Base-by-base conservation (phyloP, 2,113 vertebrate genomes). In the Noturus placidus region DNA sequence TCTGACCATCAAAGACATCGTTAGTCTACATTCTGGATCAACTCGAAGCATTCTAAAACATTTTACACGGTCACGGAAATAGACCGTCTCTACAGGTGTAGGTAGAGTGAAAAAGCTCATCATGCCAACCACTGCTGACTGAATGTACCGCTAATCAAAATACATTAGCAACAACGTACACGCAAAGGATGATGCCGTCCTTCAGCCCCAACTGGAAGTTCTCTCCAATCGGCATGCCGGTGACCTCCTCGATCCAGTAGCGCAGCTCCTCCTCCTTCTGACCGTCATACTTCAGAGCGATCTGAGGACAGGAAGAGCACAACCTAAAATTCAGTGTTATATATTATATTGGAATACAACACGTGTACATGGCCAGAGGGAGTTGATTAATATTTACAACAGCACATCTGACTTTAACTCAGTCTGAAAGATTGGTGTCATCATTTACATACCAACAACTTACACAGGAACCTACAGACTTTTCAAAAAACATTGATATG, bases 221-320 rank as follows among this genome's bases (percentile, higher is more conserved):
- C 89, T 96, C 93, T 69, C 96, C 96, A 27, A 97, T 96, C 86
- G 95, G 96, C 95, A 96, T 93, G 82, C 96, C 96, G 9, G 97
- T 97, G 89, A 97, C 96, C 91, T 97, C 97, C 91, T 97, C 97
- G 90, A 97, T 97, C 97, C 97, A 97, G 63, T 94, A 93, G 72
- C 96, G 95, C 42, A 97, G 94, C 89, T 97, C 97, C 88, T 97
- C 96, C 91, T 97, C 97, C 86, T 96, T 94, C 90, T 96, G 96
- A 10, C 94, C 93, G 88, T 97, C 97, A 88, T 97, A 97, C 90
- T 97, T 97, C 92, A 96, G 94, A 79, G 96, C 96, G 77, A 97
- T 97, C 97, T 97, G 93, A 79, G 95, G 95, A 35, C 54, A 80
- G 1, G 2, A 65, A 25, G 14, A 65, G 3, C 30, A 30, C 20